These are phyloP conservation scores for Myotis findleyi DNA, from an alignment of 2,797 vertebrate species.

Conservation along the genomic window DNA sequence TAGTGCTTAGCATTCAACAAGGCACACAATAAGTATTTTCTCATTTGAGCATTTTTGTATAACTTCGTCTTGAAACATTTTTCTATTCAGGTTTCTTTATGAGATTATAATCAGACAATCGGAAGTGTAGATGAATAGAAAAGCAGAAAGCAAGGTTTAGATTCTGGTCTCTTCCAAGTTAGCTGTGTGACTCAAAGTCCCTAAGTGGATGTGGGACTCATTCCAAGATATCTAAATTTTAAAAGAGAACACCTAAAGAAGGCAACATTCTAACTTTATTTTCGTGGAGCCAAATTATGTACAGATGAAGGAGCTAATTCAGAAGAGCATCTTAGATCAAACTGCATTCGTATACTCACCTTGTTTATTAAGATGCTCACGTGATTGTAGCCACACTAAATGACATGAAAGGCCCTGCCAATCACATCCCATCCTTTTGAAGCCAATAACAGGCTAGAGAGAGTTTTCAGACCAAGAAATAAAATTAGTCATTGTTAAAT, in stretches of 20 bases:
- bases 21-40: slow-evolving; percentile 21
- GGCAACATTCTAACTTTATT: neutral
- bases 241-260: neutral
- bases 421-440: neutral
- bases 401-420: neutral
- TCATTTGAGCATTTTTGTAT: slow-evolving; percentile 15
- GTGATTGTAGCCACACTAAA: neutral
- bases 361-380: neutral
- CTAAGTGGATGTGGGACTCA: neutral
- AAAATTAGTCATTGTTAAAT: neutral
- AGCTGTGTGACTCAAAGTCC: neutral
- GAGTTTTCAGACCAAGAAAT: neutral
- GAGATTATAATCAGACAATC: neutral
- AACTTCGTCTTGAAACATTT: neutral
- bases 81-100: neutral
- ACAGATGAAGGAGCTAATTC: neutral
- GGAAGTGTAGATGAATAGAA: neutral
- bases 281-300: neutral
- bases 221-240: neutral
- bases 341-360: neutral
- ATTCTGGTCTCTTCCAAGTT: neutral
- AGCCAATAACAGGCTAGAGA: neutral
- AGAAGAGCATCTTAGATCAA: neutral
- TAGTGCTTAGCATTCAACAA: slow-evolving; percentile 5
- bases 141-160: neutral